Base-by-base conservation (phyloP, 2,888 invertebrate genomes). In the Drosophila subsilvestris region DNA sequence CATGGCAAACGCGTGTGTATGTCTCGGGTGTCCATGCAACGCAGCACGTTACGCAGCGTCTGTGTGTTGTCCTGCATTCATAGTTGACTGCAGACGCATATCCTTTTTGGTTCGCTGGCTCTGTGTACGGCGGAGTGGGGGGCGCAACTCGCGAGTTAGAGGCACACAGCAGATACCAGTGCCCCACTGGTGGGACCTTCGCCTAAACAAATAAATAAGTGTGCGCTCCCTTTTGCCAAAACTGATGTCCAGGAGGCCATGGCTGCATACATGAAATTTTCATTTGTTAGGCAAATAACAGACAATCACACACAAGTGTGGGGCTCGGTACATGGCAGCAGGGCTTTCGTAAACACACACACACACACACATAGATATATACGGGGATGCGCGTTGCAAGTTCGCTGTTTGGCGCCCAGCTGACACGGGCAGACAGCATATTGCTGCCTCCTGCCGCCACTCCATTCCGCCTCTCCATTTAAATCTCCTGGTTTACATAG, bases 181-280 rank as follows among this genome's bases (percentile, higher is more conserved):
- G 69, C 72, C 59, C 68, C 76, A 75, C 80, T 76, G 78, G 74
- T 86, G 88, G 71, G 87, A 37, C 37, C 37, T 37, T n/a, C 14
- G 37, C 79, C 87, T 80, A 88, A 88, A 76, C 89, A 85, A 85
- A 85, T 88, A 85, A 85, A 85, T 85, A 85, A 84, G 85, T 75
- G 65, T 72, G 79, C 70, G 78, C 75, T 74, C 74, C 65, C 71
- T 45, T 73, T 87, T 88, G 83, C 83, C 86, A 84, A 86, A 37
- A 81, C 86, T 83, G 78, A 74, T 85, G 79, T 76, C 66, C 74
- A 49, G 66, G 55, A 47, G 53, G 56, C 25, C 27, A 14, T 27
- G 59, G 55, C 22, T 42, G 12, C 9, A 17, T 63, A 77, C 87
- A 86, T 87, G 81, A 88, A 88, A 85, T 74, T 88, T 85, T 85